Conservation (phyloP, 2,888 invertebrate species). For the Halictus quadricinctus region DNA sequence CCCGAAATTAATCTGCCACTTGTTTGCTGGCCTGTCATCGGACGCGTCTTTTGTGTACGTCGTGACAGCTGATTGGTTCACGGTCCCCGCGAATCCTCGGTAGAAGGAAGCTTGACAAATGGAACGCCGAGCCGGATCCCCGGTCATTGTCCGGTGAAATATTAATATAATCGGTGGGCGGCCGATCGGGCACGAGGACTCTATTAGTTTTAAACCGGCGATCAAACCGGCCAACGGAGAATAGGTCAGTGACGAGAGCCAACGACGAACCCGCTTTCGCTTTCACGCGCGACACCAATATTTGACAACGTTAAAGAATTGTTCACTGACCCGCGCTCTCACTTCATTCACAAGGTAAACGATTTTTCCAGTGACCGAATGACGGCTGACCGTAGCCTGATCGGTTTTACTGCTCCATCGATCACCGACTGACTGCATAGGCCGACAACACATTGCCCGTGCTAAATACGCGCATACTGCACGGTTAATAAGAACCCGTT, state of each 20-base stretch:
- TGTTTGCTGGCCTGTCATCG: constrained; percentile 65
- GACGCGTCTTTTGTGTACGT: constrained; percentile 45
- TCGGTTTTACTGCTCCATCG: constrained; percentile 5
- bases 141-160: constrained; percentile 4
- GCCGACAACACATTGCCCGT: neutral
- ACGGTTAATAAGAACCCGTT: neutral
- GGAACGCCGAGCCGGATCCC: neutral
- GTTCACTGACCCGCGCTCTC: constrained; percentile 1
- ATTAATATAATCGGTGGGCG: neutral
- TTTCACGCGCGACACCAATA: neutral
- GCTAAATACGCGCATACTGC: neutral
- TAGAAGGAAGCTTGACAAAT: neutral
- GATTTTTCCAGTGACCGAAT: neutral
- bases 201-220: neutral
- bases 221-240: neutral
- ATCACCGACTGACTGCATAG: constrained; percentile 2
- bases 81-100: too few species aligned
- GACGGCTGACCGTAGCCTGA: constrained; percentile 13
- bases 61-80: constrained; percentile 19
- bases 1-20: constrained; percentile 70
- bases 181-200: neutral
- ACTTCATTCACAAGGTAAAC: neutral
- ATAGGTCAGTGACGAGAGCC: neutral
- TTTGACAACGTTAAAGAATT: constrained; percentile 15
- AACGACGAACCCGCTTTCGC: neutral